These are phyloP conservation scores for Ormyrus nitidulus DNA, from an alignment of 2,888 invertebrate species.

Conservation along the genomic window DNA sequence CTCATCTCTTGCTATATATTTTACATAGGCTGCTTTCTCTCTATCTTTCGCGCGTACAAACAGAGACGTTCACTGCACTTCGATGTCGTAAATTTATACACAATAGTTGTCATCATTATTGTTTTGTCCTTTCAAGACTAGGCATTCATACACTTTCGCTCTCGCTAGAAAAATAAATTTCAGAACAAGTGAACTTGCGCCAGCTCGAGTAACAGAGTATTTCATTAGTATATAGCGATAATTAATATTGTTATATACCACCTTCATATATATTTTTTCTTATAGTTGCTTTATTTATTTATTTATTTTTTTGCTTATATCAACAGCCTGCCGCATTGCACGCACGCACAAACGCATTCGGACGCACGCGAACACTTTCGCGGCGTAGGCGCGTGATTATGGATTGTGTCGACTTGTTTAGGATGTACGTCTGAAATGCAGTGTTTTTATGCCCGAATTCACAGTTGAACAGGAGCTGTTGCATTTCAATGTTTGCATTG, in stretches of 20 bases:
- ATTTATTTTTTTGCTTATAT: conserved; percentile 4
- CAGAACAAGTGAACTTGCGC: conserved; percentile 61
- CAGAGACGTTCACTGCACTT: conserved; percentile 38
- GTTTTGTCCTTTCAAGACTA: conserved; percentile 21
- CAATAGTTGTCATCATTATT: conserved; percentile 16
- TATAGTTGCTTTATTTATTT: background rate
- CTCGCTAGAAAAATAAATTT: conserved; percentile 57
- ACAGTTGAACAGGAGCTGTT: too few relatives aligned
- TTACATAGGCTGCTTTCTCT: conserved; percentile 27
- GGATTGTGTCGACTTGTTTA: conserved; percentile 15
- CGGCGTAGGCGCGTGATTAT: conserved; percentile 58
- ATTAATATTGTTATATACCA: conserved; percentile 49
- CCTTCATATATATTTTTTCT: background rate
- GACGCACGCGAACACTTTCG: conserved; percentile 56
- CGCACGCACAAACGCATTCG: conserved; percentile 53
- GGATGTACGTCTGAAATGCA: too few relatives aligned
- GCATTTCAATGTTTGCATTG: too few relatives aligned
- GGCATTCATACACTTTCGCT: conserved; percentile 33
- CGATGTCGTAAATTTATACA: conserved; percentile 53
- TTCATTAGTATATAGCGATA: conserved; percentile 55
- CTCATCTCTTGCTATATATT: conserved; percentile 5
- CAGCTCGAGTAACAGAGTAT: conserved; percentile 59
- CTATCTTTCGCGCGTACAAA: conserved; percentile 17
- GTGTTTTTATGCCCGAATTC: too few relatives aligned
- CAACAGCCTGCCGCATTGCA: conserved; percentile 26